These are phyloP conservation scores for Acomys russatus DNA, from an alignment of 2,797 vertebrate species.

Conservation along the genomic window DNA sequence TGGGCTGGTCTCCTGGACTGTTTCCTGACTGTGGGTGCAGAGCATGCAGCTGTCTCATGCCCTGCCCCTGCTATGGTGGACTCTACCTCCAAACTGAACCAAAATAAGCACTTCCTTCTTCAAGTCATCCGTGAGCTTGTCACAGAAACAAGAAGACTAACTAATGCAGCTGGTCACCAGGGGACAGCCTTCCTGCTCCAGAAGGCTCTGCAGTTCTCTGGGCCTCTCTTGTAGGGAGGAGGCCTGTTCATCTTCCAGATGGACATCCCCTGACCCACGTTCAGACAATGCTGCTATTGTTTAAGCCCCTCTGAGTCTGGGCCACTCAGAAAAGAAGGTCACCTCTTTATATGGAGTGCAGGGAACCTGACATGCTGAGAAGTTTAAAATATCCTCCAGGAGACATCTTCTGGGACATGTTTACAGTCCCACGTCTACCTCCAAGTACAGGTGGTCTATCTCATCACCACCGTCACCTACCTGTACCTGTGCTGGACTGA, in stretches of 20 bases:
- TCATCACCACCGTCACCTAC: accelerated
- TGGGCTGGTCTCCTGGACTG: too few species aligned
- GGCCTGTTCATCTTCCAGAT: background rate
- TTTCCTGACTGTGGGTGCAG: background rate
- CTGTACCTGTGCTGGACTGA: background rate
- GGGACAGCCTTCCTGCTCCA: background rate
- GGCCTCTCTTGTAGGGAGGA: background rate
- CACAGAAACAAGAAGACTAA: background rate
- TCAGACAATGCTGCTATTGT: background rate
- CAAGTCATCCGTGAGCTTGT: background rate
- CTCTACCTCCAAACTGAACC: background rate
- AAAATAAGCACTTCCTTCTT: background rate
- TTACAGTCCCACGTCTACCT: background rate
- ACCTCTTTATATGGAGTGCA: background rate
- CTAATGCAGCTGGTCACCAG: too few species aligned
- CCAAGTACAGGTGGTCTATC: background rate
- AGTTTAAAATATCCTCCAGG: background rate
- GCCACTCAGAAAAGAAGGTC: background rate
- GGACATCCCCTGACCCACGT: background rate
- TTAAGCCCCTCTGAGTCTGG: background rate
- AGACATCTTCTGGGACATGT: background rate
- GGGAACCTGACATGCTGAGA: background rate
- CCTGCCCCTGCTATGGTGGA: background rate
- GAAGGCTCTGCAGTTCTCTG: background rate
- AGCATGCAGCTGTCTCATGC: background rate